Percentiles rank a stretch among this genome's conserved stretches.
Conservation (phyloP, 2,113 vertebrate genomes). For the Gadus macrocephalus region DNA sequence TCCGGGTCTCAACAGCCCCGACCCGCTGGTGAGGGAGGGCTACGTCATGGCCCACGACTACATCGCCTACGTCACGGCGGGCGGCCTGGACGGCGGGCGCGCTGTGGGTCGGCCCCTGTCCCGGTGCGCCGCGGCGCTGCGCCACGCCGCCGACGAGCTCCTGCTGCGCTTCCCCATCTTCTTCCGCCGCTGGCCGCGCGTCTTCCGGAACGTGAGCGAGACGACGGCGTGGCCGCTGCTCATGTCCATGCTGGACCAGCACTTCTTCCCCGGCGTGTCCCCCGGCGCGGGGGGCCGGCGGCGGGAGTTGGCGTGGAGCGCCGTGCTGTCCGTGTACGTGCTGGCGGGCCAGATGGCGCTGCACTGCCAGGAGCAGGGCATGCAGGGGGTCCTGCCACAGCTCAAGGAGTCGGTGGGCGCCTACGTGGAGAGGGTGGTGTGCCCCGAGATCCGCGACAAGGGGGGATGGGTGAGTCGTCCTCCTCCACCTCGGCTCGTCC, state of each 20-base stretch:
- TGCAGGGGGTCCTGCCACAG: constrained; percentile 55
- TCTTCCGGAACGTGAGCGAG: constrained; percentile 71
- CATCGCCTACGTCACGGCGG: constrained; percentile 66
- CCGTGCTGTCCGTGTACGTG: constrained; percentile 71
- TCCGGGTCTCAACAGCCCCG: constrained; percentile 52
- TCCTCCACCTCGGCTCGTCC: too few relatives aligned
- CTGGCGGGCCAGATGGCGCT: constrained; percentile 74
- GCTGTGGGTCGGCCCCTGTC: constrained; percentile 41
- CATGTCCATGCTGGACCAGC: constrained; percentile 67
- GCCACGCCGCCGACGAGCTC: constrained; percentile 68
- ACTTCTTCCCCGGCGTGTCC: constrained; percentile 49
- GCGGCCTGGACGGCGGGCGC: constrained; percentile 28
- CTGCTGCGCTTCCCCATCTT: constrained; percentile 72
- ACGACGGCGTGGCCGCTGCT: constrained; percentile 61
- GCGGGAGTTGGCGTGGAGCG: constrained; percentile 69
- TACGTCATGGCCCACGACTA: constrained; percentile 68
- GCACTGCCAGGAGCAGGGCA: constrained; percentile 66
- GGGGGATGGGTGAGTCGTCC: constrained; percentile 68
- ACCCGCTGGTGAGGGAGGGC: constrained; percentile 68
- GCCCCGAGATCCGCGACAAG: constrained; percentile 65
- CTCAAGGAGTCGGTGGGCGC: constrained; percentile 66
- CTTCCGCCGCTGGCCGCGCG: constrained; percentile 72
- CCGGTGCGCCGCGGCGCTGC: constrained; percentile 54
- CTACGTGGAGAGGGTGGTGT: constrained; percentile 72
- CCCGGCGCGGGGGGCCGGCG: constrained; percentile 33